Evolutionary conservation across 2,113 vertebrate species (phyloP), one percentile per base, ranked within the genome.

Genomic region (Helogale parvula): DNA sequence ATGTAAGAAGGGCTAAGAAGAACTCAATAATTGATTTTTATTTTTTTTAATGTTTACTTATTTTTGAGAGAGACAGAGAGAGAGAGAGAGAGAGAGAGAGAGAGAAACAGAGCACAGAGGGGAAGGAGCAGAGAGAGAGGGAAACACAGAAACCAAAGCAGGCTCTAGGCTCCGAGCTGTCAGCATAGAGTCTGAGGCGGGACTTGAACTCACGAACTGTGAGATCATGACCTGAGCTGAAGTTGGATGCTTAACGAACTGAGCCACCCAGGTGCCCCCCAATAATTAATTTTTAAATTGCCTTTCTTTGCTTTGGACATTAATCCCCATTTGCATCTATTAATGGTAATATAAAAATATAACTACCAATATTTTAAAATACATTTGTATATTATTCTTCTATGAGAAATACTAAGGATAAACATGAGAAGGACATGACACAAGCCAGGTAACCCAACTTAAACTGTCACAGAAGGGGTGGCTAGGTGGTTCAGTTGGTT

Each of bases 221-320:
- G 8, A 60, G 57, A 23, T 60, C 57, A 60, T 60, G 57, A 25
- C 57, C 57, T 60, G 57, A 60, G 57, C 57, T 9, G 21, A 57
- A 57, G 21, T 60, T 9, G 7, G 57, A 60, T 8, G 57, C 57
- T 60, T 60, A 60, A 60, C 57, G 7, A 2, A 60, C 57, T 23
- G 57, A 60, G 57, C 57, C 21, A 60, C 57, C 57, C 57, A 60
- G 57, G 21, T 60, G 57, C 57, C 57, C 17, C 45, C 14, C 63
- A 85, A 54, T 23, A 87, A 89, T 6, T 84, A 65, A 93, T 74
- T 88, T 91, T 87, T 71, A 92, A 91, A 95, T 45, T 50, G 86
- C 27, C 76, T 90, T 86, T 79, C 54, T 91, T 94, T 93, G 65
- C 9, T 94, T 88, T 95, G 21, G 60, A 52, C 86, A 97, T 85